These are phyloP conservation scores for Gymnogyps californianus DNA, from an alignment of 2,113 vertebrate genomes.

Conservation along the genomic window DNA sequence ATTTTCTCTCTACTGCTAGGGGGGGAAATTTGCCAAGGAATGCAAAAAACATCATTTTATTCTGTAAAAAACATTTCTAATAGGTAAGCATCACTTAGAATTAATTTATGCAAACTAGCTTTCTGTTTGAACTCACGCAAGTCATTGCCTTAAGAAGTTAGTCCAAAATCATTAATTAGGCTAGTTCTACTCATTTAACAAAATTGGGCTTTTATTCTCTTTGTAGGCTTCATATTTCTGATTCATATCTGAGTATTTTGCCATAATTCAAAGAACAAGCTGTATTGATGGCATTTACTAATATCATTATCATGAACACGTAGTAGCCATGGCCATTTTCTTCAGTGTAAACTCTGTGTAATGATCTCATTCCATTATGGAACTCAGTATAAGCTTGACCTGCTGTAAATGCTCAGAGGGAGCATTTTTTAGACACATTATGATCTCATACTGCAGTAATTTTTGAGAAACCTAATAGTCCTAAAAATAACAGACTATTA, in stretches of 20 bases:
- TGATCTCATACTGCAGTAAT: neutral
- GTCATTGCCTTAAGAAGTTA: neutral
- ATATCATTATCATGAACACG: neutral
- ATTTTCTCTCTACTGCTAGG: neutral
- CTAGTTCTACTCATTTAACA: neutral
- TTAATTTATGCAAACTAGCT: neutral
- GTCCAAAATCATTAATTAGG: neutral
- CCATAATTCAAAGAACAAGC: neutral
- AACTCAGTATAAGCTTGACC: neutral
- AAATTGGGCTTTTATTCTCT: neutral
- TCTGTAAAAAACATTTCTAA: neutral
- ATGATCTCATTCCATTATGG: neutral
- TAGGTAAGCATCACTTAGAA: neutral
- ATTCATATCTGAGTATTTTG: neutral
- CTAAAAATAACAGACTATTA: neutral
- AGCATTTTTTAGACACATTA: neutral
- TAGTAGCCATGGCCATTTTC: neutral
- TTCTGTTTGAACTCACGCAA: neutral
- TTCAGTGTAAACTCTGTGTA: neutral
- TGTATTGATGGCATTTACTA: neutral
- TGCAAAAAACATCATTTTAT: neutral
- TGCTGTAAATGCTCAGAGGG: neutral
- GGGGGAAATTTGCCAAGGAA: neutral
- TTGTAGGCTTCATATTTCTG: neutral
- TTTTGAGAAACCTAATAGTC: neutral